Conservation (phyloP, 2,888 invertebrate genomes). For the Drosophila emarginata region DNA sequence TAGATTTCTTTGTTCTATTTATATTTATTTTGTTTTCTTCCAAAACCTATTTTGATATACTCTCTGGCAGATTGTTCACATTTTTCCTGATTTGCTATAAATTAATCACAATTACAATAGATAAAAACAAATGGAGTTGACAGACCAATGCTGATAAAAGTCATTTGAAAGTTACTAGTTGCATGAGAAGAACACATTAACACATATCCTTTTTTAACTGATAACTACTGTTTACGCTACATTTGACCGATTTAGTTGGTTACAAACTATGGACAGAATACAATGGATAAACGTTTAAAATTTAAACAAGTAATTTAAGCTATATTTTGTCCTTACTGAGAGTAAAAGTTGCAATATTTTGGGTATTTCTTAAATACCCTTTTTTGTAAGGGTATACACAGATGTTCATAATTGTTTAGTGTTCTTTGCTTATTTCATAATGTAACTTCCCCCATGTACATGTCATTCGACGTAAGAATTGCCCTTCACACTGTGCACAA, state of each 20-base stretch:
- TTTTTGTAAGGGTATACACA: neutral
- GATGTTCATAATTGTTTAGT: neutral
- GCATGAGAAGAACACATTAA: too few species aligned
- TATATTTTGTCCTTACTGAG: neutral
- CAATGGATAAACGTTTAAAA: too few species aligned
- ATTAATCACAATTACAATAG: too few species aligned
- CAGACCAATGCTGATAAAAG: too few species aligned
- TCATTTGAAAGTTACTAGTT: too few species aligned
- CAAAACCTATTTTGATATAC: neutral
- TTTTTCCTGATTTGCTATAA: too few species aligned
- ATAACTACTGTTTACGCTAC: too few species aligned
- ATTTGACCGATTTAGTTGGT: too few species aligned
- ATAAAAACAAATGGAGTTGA: too few species aligned
- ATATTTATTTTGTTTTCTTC: neutral
- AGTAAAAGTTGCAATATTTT: neutral
- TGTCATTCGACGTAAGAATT: neutral
- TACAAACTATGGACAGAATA: too few species aligned
- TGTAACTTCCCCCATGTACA: neutral
- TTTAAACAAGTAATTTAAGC: too few species aligned
- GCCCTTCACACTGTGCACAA: neutral
- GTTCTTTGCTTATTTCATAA: neutral
- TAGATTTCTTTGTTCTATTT: conserved; percentile 5
- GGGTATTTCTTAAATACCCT: neutral
- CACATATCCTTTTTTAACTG: too few species aligned
- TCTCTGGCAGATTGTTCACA: neutral